A percentile compares a stretch with the other conserved stretches of the same genome.
Evolutionary conservation across 2,888 invertebrate species (phyloP).

Genomic region (Aplocera efformata): DNA sequence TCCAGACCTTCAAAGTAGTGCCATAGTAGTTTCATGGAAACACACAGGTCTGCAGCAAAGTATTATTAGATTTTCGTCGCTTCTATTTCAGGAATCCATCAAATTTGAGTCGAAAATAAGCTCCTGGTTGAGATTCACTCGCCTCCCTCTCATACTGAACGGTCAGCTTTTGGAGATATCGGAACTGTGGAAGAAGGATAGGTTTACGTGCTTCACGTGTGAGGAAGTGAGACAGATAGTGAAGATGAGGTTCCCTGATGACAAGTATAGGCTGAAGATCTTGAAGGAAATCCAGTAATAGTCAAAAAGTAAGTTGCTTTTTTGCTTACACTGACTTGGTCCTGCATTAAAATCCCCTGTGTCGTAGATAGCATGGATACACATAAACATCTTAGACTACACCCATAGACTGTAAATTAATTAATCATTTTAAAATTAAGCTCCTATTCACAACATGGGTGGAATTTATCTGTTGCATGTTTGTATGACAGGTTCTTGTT

Average conservation of each 20-base stretch:
- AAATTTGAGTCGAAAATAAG: conserved; percentile 53
- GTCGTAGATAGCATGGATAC: too few relatives aligned
- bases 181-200: conserved; percentile 52
- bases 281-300: conserved; percentile 70
- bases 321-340: too few relatives aligned
- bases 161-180: conserved; percentile 65
- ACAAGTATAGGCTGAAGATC: conserved; percentile 63
- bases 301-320: not conserved
- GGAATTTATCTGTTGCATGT: too few relatives aligned
- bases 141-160: conserved; percentile 55
- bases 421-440: too few relatives aligned
- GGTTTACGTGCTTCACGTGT: conserved; percentile 52
- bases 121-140: conserved; percentile 60
- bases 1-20: too few relatives aligned
- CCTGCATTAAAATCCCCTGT: too few relatives aligned
- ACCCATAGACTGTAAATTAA: too few relatives aligned
- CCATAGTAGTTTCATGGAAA: not conserved
- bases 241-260: conserved; percentile 69
- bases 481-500: too few relatives aligned
- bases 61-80: not conserved
- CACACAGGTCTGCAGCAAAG: not conserved
- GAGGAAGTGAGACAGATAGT: conserved; percentile 69
- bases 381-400: too few relatives aligned
- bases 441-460: too few relatives aligned
- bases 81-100: conserved; percentile 48